phyloP scores from a whole-genome alignment of 92 coral and sea anemone species.

The Epizoanthus ramosus region DNA sequence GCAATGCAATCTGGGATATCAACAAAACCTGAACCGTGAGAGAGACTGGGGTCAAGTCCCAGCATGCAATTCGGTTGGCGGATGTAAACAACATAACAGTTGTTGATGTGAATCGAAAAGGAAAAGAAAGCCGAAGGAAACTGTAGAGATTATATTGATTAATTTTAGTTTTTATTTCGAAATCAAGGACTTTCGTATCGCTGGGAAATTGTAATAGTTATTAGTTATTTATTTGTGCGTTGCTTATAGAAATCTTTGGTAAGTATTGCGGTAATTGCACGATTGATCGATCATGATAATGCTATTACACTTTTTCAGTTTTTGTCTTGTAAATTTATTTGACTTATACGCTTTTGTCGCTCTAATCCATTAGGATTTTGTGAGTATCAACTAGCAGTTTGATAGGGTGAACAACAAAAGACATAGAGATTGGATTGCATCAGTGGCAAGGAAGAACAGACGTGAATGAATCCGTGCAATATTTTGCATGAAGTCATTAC shows the following conservation, averaged over 20 bases:
- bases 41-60: slow-evolving; percentile 27
- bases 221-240: not conserved
- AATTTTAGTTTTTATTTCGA: not conserved
- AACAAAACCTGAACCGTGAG: slow-evolving; percentile 53
- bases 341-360: not conserved
- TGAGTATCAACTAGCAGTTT: not conserved
- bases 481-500: slow-evolving; percentile 96
- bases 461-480: slow-evolving; percentile 28
- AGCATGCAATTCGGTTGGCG: slow-evolving; percentile 38
- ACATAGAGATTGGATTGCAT: not conserved
- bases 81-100: slow-evolving; percentile 33
- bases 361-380: not conserved
- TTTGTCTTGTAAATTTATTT: not conserved
- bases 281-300: not conserved
- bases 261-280: not conserved
- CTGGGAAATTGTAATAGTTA: not conserved
- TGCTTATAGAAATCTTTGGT: not conserved
- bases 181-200: not conserved
- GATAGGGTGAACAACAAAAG: not conserved
- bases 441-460: slow-evolving; percentile 2
- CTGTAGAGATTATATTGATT: not conserved
- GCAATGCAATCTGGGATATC: slow-evolving; percentile 73
- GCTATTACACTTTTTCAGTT: not conserved
- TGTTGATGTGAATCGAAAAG: not conserved
- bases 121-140: not conserved